A percentile compares a stretch with the other conserved stretches of the same genome.
These are phyloP conservation scores for Nematolebias whitei DNA, from an alignment of 2,113 vertebrate species.

Conservation along the genomic window DNA sequence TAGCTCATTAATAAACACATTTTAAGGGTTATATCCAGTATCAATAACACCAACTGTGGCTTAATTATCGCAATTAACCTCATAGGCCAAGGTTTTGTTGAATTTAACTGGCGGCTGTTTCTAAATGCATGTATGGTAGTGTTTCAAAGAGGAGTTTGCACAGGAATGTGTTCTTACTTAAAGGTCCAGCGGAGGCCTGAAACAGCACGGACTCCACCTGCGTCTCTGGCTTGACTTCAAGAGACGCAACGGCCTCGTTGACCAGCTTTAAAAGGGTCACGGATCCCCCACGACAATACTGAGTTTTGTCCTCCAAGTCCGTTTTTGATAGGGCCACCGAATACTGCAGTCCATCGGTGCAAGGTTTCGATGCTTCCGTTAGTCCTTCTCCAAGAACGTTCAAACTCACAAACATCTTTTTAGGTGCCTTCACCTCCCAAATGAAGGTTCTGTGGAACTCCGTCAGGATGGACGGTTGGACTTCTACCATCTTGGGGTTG, in stretches of 20 bases:
- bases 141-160: neutral
- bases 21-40: no score
- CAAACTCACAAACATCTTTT: slow-evolving; percentile 77
- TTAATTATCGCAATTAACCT: no score
- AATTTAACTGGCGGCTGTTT: no score
- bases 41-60: no score
- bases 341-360: slow-evolving; percentile 74
- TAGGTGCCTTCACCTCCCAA: slow-evolving; percentile 81
- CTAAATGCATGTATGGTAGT: no score
- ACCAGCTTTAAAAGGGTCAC: slow-evolving; percentile 81
- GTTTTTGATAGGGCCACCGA: slow-evolving; percentile 65
- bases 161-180: slow-evolving; percentile 75
- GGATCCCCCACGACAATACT: slow-evolving; percentile 84
- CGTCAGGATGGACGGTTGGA: slow-evolving; percentile 72
- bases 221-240: slow-evolving; percentile 74
- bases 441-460: slow-evolving; percentile 80
- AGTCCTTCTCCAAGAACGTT: slow-evolving; percentile 73
- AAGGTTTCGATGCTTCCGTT: slow-evolving; percentile 71
- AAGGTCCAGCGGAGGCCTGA: slow-evolving; percentile 76
- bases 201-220: slow-evolving; percentile 72
- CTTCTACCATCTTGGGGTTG: slow-evolving; percentile 73
- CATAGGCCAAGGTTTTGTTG: no score
- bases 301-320: slow-evolving; percentile 52
- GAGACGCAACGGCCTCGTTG: slow-evolving; percentile 73
- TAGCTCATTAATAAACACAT: no score